Evolutionary conservation across 2,113 vertebrate species (phyloP).

Genomic region (Platysteira castanea): DNA sequence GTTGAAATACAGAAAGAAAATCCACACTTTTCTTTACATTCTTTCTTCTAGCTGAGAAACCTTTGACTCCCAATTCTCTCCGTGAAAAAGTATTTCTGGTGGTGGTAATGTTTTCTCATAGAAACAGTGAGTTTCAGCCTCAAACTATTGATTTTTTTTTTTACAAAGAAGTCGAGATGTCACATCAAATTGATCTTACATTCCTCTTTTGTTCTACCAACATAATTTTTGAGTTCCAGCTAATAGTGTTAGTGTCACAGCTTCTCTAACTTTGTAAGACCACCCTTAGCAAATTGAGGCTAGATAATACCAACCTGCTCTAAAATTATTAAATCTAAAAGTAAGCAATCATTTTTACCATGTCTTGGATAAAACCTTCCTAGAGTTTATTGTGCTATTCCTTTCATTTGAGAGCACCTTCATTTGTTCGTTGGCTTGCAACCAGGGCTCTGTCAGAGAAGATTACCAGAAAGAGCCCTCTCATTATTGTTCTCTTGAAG

Average conservation of each 20-base stretch:
- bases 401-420: neutral
- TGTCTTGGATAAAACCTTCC: neutral
- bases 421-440: neutral
- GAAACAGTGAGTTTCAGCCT: neutral
- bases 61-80: neutral
- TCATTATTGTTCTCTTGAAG: neutral
- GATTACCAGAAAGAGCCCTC: neutral
- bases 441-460: neutral
- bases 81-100: neutral
- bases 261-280: neutral
- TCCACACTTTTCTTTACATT: neutral
- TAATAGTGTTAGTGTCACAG: neutral
- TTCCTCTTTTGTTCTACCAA: neutral
- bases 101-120: neutral
- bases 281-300: neutral
- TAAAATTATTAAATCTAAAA: conserved; percentile 33
- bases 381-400: neutral
- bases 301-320: neutral
- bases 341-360: neutral
- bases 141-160: neutral
- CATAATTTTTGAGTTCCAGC: neutral
- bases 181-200: neutral
- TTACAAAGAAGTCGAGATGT: neutral
- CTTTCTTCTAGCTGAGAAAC: neutral
- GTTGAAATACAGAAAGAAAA: neutral